These are phyloP conservation scores for Aplysia californica DNA, from an alignment of 1,140 invertebrate genomes.

Conservation along the genomic window DNA sequence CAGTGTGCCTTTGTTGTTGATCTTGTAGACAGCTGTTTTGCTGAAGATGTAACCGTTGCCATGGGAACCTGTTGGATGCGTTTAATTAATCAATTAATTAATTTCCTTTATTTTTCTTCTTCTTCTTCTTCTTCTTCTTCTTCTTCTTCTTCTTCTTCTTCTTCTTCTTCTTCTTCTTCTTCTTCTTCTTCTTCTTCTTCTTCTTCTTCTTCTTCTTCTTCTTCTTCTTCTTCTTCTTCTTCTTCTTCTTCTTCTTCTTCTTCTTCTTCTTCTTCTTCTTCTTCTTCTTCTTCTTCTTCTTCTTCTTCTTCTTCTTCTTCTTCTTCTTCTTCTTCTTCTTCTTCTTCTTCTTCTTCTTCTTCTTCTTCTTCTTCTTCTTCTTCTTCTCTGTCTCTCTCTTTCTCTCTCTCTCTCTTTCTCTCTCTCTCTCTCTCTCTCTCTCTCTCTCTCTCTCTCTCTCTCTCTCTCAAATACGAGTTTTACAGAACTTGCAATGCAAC, in stretches of 20 bases:
- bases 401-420: too few species aligned
- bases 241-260: not conserved
- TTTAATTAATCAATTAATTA: too few species aligned
- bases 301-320: not conserved
- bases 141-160: not conserved
- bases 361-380: too few species aligned
- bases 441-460: too few species aligned
- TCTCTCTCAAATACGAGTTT: too few species aligned
- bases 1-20: not conserved
- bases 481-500: too few species aligned
- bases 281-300: not conserved
- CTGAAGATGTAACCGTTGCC: conserved; percentile 34
- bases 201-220: not conserved
- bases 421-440: too few species aligned
- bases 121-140: not conserved
- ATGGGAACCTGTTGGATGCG: too few species aligned
- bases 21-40: conserved; percentile 13
- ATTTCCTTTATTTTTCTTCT: not conserved
- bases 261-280: conserved; percentile 4
- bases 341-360: too few species aligned
- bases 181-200: not conserved
- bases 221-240: conserved; percentile 1
- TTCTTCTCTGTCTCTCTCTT: too few species aligned
- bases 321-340: too few species aligned
- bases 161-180: not conserved